A percentile compares a stretch with the other conserved stretches of the same genome.
These are phyloP conservation scores for Machaerirhynchus nigripectus DNA, from an alignment of 2,113 vertebrate species.

Conservation along the genomic window DNA sequence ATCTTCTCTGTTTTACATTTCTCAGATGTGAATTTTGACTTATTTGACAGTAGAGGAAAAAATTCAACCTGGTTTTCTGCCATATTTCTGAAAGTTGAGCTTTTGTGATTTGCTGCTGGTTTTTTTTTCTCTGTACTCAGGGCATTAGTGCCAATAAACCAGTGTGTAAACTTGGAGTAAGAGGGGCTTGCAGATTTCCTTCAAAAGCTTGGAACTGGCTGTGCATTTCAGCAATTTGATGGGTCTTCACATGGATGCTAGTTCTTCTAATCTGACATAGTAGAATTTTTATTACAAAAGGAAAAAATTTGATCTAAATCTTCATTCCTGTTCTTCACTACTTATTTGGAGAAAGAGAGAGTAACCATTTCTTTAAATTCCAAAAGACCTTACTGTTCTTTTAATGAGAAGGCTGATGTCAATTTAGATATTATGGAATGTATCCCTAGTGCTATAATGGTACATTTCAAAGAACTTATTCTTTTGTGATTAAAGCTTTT, in stretches of 20 bases:
- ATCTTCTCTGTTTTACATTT: neutral
- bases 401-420: neutral
- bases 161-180: neutral
- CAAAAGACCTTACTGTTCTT: neutral
- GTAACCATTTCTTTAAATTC: neutral
- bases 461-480: neutral
- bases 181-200: neutral
- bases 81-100: neutral
- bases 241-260: neutral
- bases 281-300: neutral
- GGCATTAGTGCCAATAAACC: neutral
- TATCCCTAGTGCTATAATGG: neutral
- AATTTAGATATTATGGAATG: neutral
- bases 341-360: neutral
- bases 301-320: neutral
- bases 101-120: neutral
- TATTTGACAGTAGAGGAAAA: neutral
- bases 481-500: neutral
- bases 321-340: neutral
- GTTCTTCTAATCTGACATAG: neutral
- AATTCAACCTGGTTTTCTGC: neutral
- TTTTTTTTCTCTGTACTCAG: rapidly evolving
- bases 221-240: neutral
- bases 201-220: neutral
- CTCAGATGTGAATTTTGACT: neutral